Evolutionary conservation across 2,888 invertebrate genomes (phyloP).

Genomic region (Perizoma flavofasciatum): DNA sequence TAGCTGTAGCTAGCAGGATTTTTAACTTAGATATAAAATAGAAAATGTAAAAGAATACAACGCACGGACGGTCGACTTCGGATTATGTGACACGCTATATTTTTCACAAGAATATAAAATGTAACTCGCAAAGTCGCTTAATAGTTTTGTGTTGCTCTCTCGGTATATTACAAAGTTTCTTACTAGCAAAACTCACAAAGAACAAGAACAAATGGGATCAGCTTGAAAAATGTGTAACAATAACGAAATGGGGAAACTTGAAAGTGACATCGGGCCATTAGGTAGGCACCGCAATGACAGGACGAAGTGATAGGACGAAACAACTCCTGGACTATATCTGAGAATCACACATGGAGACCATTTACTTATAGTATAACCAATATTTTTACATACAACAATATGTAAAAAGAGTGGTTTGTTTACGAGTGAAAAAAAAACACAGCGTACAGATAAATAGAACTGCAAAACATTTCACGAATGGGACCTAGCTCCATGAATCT

Average conservation of each 20-base stretch:
- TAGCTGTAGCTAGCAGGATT: conserved; percentile 6
- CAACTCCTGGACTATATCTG: conserved; percentile 4
- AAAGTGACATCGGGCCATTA: conserved; percentile 69
- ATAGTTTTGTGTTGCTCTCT: conserved; percentile 48
- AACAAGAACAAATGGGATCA: conserved; percentile 67
- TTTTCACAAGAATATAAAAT: conserved; percentile 39
- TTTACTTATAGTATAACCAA: too few species aligned
- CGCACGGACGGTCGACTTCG: conserved; percentile 13
- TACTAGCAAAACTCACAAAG: conserved; percentile 51
- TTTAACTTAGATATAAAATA: conserved; percentile 10
- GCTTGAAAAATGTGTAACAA: conserved; percentile 70
- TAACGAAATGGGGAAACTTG: conserved; percentile 70
- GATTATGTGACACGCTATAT: conserved; percentile 30
- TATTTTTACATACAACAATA: too few species aligned
- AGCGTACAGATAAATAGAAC: too few species aligned
- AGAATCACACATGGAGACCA: not conserved
- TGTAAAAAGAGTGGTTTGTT: too few species aligned
- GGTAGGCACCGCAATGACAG: conserved; percentile 50
- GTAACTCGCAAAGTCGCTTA: conserved; percentile 39
- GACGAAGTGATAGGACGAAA: conserved; percentile 23
- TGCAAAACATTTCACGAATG: too few species aligned
- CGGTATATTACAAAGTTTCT: conserved; percentile 59
- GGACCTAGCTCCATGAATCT: too few species aligned
- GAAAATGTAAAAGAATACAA: conserved; percentile 14
- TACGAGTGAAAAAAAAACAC: too few species aligned